These are phyloP conservation scores for Neogale vison DNA, from an alignment of 2,113 vertebrate genomes.

Conservation along the genomic window DNA sequence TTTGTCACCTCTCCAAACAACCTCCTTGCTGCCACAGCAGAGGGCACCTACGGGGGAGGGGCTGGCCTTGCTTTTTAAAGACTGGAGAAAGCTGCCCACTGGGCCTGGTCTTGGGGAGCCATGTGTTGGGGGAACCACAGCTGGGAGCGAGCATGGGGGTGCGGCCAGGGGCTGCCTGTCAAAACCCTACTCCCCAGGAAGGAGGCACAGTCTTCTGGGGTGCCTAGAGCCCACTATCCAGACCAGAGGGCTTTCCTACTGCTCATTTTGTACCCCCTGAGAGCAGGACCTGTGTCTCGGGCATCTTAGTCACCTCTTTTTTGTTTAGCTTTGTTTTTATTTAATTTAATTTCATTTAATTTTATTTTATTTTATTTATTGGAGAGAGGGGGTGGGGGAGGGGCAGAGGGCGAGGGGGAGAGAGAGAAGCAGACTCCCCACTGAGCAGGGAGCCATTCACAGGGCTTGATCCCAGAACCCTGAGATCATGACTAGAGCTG, in stretches of 20 bases:
- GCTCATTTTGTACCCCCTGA: not conserved
- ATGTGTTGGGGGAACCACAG: not conserved
- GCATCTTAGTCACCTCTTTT: not conserved
- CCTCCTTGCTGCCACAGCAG: not conserved
- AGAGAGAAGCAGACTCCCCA: not conserved
- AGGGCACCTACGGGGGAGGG: not conserved
- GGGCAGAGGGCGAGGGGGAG: not conserved
- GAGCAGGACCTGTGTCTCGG: not conserved
- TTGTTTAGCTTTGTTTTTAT: not conserved
- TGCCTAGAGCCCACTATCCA: not conserved
- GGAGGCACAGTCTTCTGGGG: not conserved
- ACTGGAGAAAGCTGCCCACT: not conserved
- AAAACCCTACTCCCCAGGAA: not conserved
- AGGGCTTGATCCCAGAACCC: not conserved
- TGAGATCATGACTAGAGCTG: not conserved
- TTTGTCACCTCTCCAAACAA: slow-evolving; percentile 79
- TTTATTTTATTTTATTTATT: not conserved
- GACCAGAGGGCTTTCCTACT: not conserved
- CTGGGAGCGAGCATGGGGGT: not conserved
- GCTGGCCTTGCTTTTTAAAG: not conserved
- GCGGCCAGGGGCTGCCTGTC: not conserved
- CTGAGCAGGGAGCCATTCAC: not conserved
- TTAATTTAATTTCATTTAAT: no score
- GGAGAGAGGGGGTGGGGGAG: no score
- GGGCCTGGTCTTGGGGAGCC: not conserved